Evolutionary conservation across 2,888 invertebrate species (phyloP).

Genomic region (Parnassius apollo): DNA sequence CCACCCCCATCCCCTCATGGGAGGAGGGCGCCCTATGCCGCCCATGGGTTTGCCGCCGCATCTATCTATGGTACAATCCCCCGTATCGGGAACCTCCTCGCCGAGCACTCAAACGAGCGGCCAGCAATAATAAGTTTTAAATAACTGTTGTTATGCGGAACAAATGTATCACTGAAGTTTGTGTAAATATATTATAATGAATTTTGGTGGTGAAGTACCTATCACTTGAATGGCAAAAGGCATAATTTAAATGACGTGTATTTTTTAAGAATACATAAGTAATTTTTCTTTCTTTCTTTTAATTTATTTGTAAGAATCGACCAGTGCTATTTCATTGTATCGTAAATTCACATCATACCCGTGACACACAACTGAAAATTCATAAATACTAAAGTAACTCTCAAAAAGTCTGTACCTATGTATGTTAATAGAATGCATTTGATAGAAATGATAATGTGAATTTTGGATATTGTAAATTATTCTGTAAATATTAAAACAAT

Average conservation of each 20-base stretch:
- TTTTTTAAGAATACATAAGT: neutral
- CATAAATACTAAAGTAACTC: constrained; percentile 18
- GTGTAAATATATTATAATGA: neutral
- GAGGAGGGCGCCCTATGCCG: constrained; percentile 68
- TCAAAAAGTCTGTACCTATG: constrained; percentile 20
- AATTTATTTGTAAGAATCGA: too few species aligned
- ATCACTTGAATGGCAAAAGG: neutral
- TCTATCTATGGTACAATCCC: constrained; percentile 71
- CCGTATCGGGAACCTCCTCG: constrained; percentile 64
- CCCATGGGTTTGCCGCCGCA: constrained; percentile 72
- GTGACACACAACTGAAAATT: constrained; percentile 1
- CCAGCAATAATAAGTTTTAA: constrained; percentile 42
- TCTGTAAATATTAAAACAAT: constrained; percentile 38
- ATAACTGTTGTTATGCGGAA: constrained; percentile 12
- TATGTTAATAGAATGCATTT: constrained; percentile 15
- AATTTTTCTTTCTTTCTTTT: neutral
- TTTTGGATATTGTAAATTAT: constrained; percentile 37
- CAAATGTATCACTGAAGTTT: constrained; percentile 1
- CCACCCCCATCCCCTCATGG: constrained; percentile 82
- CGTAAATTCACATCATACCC: too few species aligned
- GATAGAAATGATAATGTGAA: constrained; percentile 32
- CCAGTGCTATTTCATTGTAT: too few species aligned
- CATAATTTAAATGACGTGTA: neutral
- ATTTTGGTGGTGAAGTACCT: constrained; percentile 10
- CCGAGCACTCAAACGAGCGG: constrained; percentile 59